Percentiles rank a stretch among this genome's conserved stretches.
Conservation (phyloP, 1,140 invertebrate species). For the Bombus confusus region DNA sequence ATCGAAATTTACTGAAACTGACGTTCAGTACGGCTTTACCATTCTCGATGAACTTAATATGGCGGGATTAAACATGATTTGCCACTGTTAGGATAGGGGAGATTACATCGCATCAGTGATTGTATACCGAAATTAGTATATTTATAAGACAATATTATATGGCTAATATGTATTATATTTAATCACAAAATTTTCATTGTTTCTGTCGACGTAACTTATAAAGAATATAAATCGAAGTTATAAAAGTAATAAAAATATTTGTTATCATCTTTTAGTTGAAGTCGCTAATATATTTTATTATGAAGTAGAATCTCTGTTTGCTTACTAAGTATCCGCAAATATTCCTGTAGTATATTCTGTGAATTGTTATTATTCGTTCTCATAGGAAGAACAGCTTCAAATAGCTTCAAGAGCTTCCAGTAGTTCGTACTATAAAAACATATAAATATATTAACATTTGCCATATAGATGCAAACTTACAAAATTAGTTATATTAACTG, state of each 20-base stretch:
- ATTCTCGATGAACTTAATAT: constrained; percentile 8
- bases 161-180: too few relatives aligned
- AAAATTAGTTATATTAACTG: too few relatives aligned
- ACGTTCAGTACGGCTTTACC: background rate
- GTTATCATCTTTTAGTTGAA: too few relatives aligned
- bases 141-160: too few relatives aligned
- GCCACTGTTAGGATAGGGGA: too few relatives aligned
- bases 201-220: too few relatives aligned
- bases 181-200: too few relatives aligned
- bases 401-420: background rate
- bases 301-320: background rate
- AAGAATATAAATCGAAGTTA: too few relatives aligned
- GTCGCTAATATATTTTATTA: too few relatives aligned
- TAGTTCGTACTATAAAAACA: background rate
- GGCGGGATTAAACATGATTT: too few relatives aligned
- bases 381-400: background rate
- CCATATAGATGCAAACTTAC: too few relatives aligned
- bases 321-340: background rate
- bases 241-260: too few relatives aligned
- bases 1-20: background rate
- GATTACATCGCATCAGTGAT: background rate
- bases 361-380: background rate
- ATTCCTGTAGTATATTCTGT: background rate
- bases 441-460: background rate
- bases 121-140: background rate